Evolutionary conservation across 53 echinoderm and acorn worm genomes (phyloP), one percentile per base, ranked within the genome.

Genomic region (Luidia sarsii): DNA sequence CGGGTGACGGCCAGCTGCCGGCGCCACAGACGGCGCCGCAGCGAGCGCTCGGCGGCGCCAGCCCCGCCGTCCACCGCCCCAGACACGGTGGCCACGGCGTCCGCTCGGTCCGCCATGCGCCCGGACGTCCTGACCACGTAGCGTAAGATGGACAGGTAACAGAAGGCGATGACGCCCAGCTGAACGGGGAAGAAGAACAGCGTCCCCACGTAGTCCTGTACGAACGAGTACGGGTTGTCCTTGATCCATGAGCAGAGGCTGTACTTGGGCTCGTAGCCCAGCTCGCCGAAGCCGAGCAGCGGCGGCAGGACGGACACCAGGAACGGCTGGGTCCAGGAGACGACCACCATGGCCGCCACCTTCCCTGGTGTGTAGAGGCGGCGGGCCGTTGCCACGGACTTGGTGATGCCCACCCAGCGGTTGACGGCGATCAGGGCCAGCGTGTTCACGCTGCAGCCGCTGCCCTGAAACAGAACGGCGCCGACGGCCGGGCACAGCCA

Each of bases 391-490:
- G 28, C 29, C 24, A 8, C 19, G 15, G 68, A 68, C 25, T 68
- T 68, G 68, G 68, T 68, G 48, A 68, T 46, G 5, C 46, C 48
- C 9, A 68, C 29, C 46, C 68, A 68, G 14, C 80, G 33, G 35
- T 48, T 80, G 15, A 80, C 23, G 2, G 80, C 80, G 2, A 80
- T 80, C 29, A 80, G 48, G 10, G 64, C 41, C 32, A 80, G 16
- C 18, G 63, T 80, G 36, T 62, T 63, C 30, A 80, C 20, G 22
- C 63, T 63, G 32, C 80, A 45, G 29, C 16, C 48, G 3, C 22
- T 22, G 22, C 63, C 48, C 15, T 63, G 31, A 18, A 80, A n/a
- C n/a, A 63, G 7, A 5, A 28, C 24, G n/a, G 19, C 62, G 32
- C 46, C 50, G 48, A 39, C 30, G 4, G 19, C 20, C 4, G 64